phyloP scores from a whole-genome alignment of 1,140 invertebrate species.

The Babylonia areolata region DNA sequence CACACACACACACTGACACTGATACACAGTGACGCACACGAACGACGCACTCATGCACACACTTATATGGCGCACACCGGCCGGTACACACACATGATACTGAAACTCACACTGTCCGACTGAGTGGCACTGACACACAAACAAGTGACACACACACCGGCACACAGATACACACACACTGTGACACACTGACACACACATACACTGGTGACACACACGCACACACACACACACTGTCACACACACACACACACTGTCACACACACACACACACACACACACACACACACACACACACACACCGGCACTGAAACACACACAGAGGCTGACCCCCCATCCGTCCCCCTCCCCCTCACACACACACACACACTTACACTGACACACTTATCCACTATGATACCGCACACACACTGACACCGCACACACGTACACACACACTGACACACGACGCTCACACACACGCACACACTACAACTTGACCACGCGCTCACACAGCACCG shows the following conservation, averaged over 20 bases:
- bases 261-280: background rate
- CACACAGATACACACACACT: constrained; percentile 18
- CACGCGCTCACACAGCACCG: no score
- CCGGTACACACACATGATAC: background rate
- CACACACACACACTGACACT: constrained; percentile 10
- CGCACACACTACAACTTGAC: no score
- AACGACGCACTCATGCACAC: background rate
- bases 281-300: no score
- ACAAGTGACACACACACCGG: constrained; percentile 11
- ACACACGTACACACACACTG: no score
- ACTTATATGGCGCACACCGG: background rate
- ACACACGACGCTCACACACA: no score
- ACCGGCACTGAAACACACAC: no score
- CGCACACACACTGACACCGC: no score
- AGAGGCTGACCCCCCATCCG: no score
- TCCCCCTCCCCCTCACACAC: no score
- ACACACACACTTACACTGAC: no score
- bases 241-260: background rate
- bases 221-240: background rate
- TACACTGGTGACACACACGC: background rate
- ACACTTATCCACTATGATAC: no score
- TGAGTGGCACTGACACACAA: background rate
- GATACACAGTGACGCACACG: background rate
- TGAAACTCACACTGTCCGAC: background rate
- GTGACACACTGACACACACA: constrained; percentile 15